Conservation (phyloP, 2,888 invertebrate genomes). For the Clunio marinus region DNA sequence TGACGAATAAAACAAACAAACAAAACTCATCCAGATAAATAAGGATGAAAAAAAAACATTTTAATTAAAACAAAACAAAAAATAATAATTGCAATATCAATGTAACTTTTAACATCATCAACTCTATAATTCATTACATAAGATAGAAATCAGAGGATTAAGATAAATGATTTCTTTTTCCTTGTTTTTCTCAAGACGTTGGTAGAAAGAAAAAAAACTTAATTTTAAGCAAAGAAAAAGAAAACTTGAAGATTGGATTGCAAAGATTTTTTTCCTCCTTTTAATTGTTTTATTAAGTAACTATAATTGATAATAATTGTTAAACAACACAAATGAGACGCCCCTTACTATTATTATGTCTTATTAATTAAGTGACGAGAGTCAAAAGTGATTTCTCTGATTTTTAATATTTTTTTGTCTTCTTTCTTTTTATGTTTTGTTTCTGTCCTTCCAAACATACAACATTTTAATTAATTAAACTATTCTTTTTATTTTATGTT, state of each 20-base stretch:
- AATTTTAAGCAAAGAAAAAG: neutral
- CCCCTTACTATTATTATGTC: neutral
- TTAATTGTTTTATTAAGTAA: constrained; percentile 2
- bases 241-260: too few relatives aligned
- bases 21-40: too few relatives aligned
- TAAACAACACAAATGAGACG: neutral
- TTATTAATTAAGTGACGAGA: neutral
- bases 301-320: neutral
- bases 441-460: too few relatives aligned
- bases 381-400: neutral
- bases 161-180: too few relatives aligned
- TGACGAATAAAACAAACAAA: neutral
- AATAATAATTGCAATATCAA: constrained; percentile 22
- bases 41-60: constrained; percentile 3
- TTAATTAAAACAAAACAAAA: too few relatives aligned
- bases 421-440: too few relatives aligned
- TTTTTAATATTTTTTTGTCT: neutral
- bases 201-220: constrained; percentile 6
- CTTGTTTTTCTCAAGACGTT: too few relatives aligned
- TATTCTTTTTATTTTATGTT: too few relatives aligned
- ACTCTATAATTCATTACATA: neutral
- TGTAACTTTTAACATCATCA: constrained; percentile 12
- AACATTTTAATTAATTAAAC: too few relatives aligned
- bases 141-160: too few relatives aligned
- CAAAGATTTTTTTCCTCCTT: constrained; percentile 10